Conservation (phyloP, 2,888 invertebrate species). For the Gymnoscelis rufifasciata region DNA sequence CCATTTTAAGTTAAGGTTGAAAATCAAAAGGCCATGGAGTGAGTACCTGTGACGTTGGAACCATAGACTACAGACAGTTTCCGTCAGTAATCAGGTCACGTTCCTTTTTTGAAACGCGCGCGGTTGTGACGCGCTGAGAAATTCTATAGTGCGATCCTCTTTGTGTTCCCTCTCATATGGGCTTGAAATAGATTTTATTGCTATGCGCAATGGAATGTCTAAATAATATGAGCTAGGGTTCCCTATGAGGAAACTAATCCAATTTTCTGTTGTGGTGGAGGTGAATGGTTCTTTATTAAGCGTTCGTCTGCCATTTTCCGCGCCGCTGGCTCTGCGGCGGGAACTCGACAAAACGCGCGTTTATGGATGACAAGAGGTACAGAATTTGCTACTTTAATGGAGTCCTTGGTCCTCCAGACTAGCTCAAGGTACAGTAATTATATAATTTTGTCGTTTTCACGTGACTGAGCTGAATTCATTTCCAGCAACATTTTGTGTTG, state of each 20-base stretch:
- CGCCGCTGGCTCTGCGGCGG: constrained; percentile 32
- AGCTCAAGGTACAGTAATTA: constrained; percentile 31
- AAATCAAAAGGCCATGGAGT: constrained; percentile 28
- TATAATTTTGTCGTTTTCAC: too few species aligned
- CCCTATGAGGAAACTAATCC: constrained; percentile 24
- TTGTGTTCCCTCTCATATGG: constrained; percentile 31
- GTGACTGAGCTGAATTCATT: too few species aligned
- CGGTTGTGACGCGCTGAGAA: constrained; percentile 46
- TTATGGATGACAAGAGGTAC: constrained; percentile 40
- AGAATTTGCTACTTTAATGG: constrained; percentile 32
- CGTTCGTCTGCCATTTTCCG: constrained; percentile 42
- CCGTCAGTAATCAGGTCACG: constrained; percentile 77
- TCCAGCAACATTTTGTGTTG: too few species aligned
- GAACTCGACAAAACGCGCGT: constrained; percentile 39
- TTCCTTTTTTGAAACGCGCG: constrained; percentile 70
- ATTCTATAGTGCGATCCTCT: constrained; percentile 36
- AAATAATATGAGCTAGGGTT: constrained; percentile 17
- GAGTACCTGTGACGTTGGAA: constrained; percentile 55
- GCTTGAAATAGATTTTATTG: constrained; percentile 47
- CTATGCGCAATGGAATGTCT: constrained; percentile 26
- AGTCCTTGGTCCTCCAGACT: constrained; percentile 30
- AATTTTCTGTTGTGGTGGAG: constrained; percentile 31
- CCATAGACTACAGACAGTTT: constrained; percentile 64
- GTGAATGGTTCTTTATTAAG: constrained; percentile 31
- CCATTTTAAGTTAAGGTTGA: constrained; percentile 36